A percentile compares a stretch with the other conserved stretches of the same genome.
These are phyloP conservation scores for Melanocharis versteri DNA, from an alignment of 2,113 vertebrate genomes.

Conservation along the genomic window DNA sequence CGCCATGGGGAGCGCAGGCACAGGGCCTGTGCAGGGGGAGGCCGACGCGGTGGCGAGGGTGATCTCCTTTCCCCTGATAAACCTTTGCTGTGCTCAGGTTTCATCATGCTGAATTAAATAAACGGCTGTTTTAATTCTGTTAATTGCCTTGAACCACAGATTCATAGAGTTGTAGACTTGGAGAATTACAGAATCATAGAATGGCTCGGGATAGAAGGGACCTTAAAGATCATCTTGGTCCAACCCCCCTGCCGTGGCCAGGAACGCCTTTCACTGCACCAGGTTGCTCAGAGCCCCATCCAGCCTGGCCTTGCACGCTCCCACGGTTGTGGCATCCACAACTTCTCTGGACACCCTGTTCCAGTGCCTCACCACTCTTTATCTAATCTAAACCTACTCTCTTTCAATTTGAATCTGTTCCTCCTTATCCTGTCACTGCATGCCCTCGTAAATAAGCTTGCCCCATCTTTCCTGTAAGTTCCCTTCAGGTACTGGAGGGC, in stretches of 20 bases:
- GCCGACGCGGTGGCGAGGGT: rapidly evolving
- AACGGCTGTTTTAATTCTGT: rapidly evolving
- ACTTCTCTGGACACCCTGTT: not conserved
- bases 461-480: not conserved
- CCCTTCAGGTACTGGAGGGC: not conserved
- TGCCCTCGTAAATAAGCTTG: not conserved
- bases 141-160: not conserved
- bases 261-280: not conserved
- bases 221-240: no score
- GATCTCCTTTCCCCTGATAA: not conserved
- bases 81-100: not conserved
- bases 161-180: not conserved
- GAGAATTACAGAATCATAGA: not conserved
- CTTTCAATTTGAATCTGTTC: not conserved
- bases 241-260: rapidly evolving
- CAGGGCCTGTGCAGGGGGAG: not conserved
- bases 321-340: not conserved
- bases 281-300: not conserved
- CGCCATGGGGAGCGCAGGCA: not conserved
- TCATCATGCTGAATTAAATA: not conserved
- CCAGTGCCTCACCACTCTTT: not conserved
- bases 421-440: not conserved
- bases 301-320: not conserved
- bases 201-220: not conserved
- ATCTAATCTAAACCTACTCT: not conserved